Evolutionary conservation across 2,797 vertebrate species (phyloP).

Genomic region (Notoglanidium macrostoma): DNA sequence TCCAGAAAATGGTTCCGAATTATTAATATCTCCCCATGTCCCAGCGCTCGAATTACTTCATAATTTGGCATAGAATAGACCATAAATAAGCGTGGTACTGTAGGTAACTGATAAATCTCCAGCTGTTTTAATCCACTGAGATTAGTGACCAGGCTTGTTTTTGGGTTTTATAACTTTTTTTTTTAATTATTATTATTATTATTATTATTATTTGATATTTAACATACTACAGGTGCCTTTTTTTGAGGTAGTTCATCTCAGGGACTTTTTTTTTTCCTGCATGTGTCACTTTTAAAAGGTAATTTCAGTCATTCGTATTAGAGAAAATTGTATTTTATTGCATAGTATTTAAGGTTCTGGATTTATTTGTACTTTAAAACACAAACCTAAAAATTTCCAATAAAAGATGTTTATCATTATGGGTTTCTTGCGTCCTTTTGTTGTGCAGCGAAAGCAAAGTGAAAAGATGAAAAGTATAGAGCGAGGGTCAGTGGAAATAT

Average conservation of each 20-base stretch:
- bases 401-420: constrained; percentile 33
- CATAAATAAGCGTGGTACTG: neutral
- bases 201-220: neutral
- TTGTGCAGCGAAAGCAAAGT: neutral
- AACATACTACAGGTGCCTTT: constrained; percentile 10
- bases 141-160: neutral
- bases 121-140: constrained; percentile 2
- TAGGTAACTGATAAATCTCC: constrained; percentile 7
- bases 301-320: constrained; percentile 20
- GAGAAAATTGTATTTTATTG: constrained; percentile 33
- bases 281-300: constrained; percentile 38
- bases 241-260: constrained; percentile 37
- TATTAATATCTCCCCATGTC: neutral
- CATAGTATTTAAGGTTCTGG: constrained; percentile 28
- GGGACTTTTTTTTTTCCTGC: constrained; percentile 21
- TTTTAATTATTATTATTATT: too few relatives aligned
- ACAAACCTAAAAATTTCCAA: neutral
- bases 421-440: neutral
- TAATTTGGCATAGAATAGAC: neutral
- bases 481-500: neutral
- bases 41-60: neutral
- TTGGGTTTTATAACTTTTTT: neutral
- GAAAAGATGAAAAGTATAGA: neutral
- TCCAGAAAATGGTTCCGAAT: neutral
- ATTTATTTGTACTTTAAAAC: constrained; percentile 41